These are phyloP conservation scores for Enteromius afrohamiltoni DNA, from an alignment of 2,797 vertebrate genomes.

Conservation along the genomic window DNA sequence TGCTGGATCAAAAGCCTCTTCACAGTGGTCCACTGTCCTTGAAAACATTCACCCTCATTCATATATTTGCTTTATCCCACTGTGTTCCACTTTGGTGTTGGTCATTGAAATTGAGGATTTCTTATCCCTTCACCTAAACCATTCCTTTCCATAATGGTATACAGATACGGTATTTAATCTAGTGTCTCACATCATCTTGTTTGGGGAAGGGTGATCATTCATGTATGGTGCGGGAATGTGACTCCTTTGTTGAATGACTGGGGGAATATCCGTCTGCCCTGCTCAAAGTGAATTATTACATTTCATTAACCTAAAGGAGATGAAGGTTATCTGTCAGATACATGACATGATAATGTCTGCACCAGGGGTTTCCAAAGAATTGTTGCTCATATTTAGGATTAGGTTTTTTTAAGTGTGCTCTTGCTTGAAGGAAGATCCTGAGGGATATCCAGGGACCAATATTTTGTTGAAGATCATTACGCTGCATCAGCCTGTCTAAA, in stretches of 20 bases:
- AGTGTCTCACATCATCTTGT: background rate
- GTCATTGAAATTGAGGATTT: background rate
- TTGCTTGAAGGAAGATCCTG: background rate
- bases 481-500: too few species aligned
- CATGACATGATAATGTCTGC: background rate
- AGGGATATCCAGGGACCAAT: background rate
- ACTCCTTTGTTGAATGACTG: background rate
- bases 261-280: conserved; percentile 5
- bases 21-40: conserved; percentile 23
- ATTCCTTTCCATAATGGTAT: background rate
- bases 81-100: background rate
- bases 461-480: too few species aligned
- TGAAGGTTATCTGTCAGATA: background rate
- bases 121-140: background rate
- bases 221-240: background rate
- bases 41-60: background rate
- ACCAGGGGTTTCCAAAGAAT: background rate
- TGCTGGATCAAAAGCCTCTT: conserved; percentile 17
- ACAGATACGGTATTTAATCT: background rate
- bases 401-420: background rate
- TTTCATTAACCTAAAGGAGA: conserved; percentile 26
- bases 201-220: background rate
- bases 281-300: conserved; percentile 5
- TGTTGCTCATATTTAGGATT: background rate
- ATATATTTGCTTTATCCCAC: background rate